Conservation (phyloP, 2,113 vertebrate species). For the Desmodus rotundus region DNA sequence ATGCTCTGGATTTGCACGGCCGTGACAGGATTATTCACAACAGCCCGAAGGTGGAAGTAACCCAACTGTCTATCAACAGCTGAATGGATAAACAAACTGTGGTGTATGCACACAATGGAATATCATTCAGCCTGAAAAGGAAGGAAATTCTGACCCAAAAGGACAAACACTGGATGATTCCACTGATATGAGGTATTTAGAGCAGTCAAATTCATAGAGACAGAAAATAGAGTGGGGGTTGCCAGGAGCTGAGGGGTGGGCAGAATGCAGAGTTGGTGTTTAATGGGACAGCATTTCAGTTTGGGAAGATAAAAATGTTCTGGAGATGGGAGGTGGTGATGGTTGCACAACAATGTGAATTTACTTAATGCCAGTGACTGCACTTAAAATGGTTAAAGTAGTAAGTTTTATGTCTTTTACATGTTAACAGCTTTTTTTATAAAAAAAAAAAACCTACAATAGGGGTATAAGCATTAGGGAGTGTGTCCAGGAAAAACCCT, state of each 20-base stretch:
- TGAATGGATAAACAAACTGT: not conserved
- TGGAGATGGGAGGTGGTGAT: not conserved
- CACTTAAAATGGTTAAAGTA: not conserved
- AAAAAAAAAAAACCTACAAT: not conserved
- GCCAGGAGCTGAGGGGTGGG: not conserved
- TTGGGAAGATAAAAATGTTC: not conserved
- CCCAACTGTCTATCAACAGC: not conserved
- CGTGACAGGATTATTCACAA: not conserved
- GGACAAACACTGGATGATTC: not conserved
- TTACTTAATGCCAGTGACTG: not conserved
- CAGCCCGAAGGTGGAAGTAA: not conserved
- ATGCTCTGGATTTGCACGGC: not conserved
- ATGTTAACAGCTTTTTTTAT: not conserved
- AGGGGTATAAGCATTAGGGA: not conserved
- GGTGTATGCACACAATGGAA: fast-evolving
- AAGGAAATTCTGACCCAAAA: not conserved
- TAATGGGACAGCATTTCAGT: not conserved
- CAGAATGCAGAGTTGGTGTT: not conserved
- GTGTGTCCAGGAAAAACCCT: not conserved
- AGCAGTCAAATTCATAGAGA: not conserved
- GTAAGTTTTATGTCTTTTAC: not conserved
- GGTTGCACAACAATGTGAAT: not conserved
- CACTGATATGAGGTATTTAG: not conserved
- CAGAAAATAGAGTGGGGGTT: not conserved
- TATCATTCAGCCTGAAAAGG: not conserved